phyloP scores from a whole-genome alignment of 1,140 invertebrate species.

The Theocolax elegans region DNA sequence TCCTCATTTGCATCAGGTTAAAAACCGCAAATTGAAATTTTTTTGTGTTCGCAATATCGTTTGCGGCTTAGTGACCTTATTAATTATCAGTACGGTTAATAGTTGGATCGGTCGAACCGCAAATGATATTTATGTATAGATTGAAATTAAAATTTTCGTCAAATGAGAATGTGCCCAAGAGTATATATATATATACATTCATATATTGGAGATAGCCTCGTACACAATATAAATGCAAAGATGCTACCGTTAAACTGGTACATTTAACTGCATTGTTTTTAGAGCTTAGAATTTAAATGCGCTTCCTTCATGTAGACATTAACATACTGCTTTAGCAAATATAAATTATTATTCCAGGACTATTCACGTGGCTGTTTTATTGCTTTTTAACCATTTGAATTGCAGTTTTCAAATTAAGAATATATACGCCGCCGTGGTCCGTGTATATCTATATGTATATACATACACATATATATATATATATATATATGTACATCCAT shows the following conservation, averaged over 20 bases:
- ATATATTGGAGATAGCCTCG: background rate
- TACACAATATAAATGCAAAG: conserved; percentile 32
- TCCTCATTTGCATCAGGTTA: no score
- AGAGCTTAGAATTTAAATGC: conserved; percentile 17
- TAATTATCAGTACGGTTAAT: conserved; percentile 9
- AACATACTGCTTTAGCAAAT: conserved; percentile 21
- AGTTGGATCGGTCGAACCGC: conserved; percentile 9
- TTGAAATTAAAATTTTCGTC: conserved; percentile 16
- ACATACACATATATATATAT: no score
- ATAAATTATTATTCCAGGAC: conserved; percentile 23
- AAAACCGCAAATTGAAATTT: conserved; percentile 3
- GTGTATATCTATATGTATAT: no score
- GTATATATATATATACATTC: no score
- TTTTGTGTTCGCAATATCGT: conserved; percentile 3
- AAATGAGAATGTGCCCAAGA: conserved; percentile 1
- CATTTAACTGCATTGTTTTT: conserved; percentile 17
- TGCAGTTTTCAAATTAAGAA: conserved; percentile 1
- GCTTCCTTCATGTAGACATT: background rate
- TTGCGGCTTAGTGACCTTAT: conserved; percentile 6
- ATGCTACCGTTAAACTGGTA: conserved; percentile 23
- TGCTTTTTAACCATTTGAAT: conserved; percentile 6
- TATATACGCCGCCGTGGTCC: no score
- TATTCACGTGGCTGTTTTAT: conserved; percentile 9
- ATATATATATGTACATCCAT: no score
- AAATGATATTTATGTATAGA: conserved; percentile 19